Conservation (phyloP, 2,888 invertebrate species). For the Chymomyza caudatula region DNA sequence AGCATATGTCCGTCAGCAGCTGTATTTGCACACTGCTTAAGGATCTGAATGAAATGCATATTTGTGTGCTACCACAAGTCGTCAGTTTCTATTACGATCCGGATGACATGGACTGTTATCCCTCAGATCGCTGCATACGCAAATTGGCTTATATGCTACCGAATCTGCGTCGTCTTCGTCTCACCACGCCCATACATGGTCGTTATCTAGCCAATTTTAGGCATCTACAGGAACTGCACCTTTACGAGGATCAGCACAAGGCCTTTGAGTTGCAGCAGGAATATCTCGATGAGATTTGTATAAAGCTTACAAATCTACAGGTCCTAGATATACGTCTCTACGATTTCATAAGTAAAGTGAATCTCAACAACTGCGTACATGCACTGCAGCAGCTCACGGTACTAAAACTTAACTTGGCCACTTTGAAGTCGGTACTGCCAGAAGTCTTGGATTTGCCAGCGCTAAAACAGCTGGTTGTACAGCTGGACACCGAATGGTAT, state of each 20-base stretch:
- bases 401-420: slow-evolving; percentile 67
- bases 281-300: slow-evolving; percentile 63
- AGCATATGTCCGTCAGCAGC: slow-evolving; percentile 49
- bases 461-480: slow-evolving; percentile 59
- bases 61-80: slow-evolving; percentile 51
- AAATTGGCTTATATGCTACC: slow-evolving; percentile 61
- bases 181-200: slow-evolving; percentile 66
- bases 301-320: slow-evolving; percentile 45
- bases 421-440: slow-evolving; percentile 56
- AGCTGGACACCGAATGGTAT: slow-evolving; percentile 62
- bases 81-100: slow-evolving; percentile 56
- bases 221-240: slow-evolving; percentile 62
- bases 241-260: slow-evolving; percentile 67
- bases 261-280: slow-evolving; percentile 62
- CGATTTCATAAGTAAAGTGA: slow-evolving; percentile 58
- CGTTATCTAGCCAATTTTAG: slow-evolving; percentile 54
- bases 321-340: slow-evolving; percentile 68
- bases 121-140: slow-evolving; percentile 56
- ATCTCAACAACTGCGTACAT: slow-evolving; percentile 56
- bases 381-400: slow-evolving; percentile 53
- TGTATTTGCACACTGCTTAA: slow-evolving; percentile 61
- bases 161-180: slow-evolving; percentile 54
- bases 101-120: slow-evolving; percentile 63
- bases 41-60: slow-evolving; percentile 62
- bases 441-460: slow-evolving; percentile 59